A percentile compares a stretch with the other conserved stretches of the same genome.
These are phyloP conservation scores for Cepaea hortensis DNA, from an alignment of 2,888 invertebrate genomes.

Conservation along the genomic window DNA sequence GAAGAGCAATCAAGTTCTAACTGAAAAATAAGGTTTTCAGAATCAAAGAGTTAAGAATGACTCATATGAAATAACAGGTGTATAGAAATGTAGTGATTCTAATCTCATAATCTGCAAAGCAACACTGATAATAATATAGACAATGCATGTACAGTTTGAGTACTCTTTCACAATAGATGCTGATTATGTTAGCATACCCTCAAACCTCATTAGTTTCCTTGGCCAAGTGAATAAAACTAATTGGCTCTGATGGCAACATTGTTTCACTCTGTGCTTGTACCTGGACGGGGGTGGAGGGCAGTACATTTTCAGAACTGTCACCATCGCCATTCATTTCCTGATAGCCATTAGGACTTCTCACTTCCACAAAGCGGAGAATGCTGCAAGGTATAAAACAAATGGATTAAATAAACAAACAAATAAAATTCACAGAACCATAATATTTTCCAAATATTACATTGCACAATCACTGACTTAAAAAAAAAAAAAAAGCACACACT, in stretches of 20 bases:
- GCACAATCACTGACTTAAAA: no score
- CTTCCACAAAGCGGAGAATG: constrained; percentile 60
- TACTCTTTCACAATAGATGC: not conserved
- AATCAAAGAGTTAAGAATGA: no score
- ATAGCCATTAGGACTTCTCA: constrained; percentile 59
- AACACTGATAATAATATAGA: not conserved
- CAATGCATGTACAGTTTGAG: not conserved
- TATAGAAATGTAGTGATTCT: no score
- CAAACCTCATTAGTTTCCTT: constrained; percentile 11
- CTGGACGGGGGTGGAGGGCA: not conserved
- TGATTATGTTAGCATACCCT: not conserved
- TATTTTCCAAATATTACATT: not conserved
- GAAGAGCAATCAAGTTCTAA: no score
- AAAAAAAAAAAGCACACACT: no score
- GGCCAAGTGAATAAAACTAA: constrained; percentile 55
- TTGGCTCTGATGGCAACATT: constrained; percentile 52
- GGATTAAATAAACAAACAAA: not conserved
- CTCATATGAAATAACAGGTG: no score
- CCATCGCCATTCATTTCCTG: constrained; percentile 59
- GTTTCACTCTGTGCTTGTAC: constrained; percentile 24
- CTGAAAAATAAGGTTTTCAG: no score
- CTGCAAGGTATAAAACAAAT: not conserved
- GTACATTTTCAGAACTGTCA: constrained; percentile 45
- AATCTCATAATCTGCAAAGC: no score
- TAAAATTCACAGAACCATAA: not conserved